Base-by-base conservation (phyloP, 2,113 vertebrate genomes). In the Plestiodon gilberti region DNA sequence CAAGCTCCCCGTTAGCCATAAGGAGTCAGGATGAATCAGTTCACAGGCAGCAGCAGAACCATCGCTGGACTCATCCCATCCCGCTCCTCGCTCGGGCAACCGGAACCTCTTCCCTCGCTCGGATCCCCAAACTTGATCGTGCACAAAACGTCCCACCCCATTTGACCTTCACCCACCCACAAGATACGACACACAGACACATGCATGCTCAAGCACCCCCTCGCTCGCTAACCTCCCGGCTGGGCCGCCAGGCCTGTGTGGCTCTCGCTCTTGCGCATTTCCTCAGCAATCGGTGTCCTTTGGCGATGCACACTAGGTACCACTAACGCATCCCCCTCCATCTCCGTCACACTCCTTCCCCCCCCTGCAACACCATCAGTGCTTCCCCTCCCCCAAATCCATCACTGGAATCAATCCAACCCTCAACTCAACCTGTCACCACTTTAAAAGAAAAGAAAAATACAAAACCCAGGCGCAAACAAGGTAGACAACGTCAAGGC, bases 101-200 rank as follows among this genome's bases (percentile, higher is more conserved):
- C 70, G 8, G 25, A 11, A 6, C 8, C 11, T 18, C 40, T 38
- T 33, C 22, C 61, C 43, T 5, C 43, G 9, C 13, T 33, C 40
- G 30, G 22, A 52, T 3, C 5, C n/a, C 67, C 30, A 17, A 52
- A 52, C 59, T 67, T 65, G 6, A 22, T 3, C 40, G 8, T 28
- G 43, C n/a, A 30, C 3, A 33, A 78, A 30, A 20, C 17, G 7
- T 43, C 75, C 82, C 87, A 73, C 75, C 57, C 48, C 0, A 5
- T 79, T 88, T 80, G 57, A 84, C 78, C 85, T 86, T 87, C 85
- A 75, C 65, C 55, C 65, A 17, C 82, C 3, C 40, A 9, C 4
- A 28, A 48, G 59, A 7, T 8, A 48, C 43, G 55, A 40, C 78
- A 22, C 35, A 14, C 78, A 65, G 55, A 62, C 33, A 15, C 57